Base-by-base conservation (phyloP, 2,888 invertebrate species). In the Mythimna pallens region DNA sequence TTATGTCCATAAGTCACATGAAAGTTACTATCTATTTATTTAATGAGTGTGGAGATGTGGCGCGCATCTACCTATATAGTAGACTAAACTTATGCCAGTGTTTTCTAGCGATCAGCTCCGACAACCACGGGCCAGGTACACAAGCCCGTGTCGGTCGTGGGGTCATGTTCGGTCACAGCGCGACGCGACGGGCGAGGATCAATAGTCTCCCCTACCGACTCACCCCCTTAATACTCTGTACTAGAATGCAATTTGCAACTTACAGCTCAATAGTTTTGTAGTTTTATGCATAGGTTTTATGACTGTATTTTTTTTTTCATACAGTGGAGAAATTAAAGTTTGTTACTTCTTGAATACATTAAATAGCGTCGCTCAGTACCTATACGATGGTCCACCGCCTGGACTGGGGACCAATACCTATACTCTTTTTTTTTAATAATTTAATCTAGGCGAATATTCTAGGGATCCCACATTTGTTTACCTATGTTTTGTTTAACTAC, bases 161-260 rank as follows among this genome's bases (percentile, higher is more conserved):
- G 96, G 94, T 96, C 94, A 96, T 86, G 92, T 89, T 92, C 93
- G 96, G 96, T 96, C 96, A 96, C 83, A 90, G 90, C 87, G 89
- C 92, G 95, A 88, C 96, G 95, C 94, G 95, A 94, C 95, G 91
- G 89, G 89, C 82, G 84, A 86, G 87, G 94, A 96, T 96, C 95
- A 93, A 95, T 80, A 78, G 74, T 86, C 86, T 87, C 87, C 91
- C 89, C 88, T 84, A 84, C 88, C 89, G 80, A 85, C 89, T 86
- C 89, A 79, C 87, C 87, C 87, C 89, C 85, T 84, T 79, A 86
- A 65, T 72, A 79, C 65, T 81, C 86, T 85, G 83, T 76, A 80
- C 73, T 82, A 88, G 82, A 88, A 90, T 93, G 93, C 93, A 94
- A 90, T 92, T 91, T 91, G 86, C 87, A 89, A 89, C 82, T 84